phyloP scores from a whole-genome alignment of 2,888 invertebrate species.

The Baronia brevicornis region DNA sequence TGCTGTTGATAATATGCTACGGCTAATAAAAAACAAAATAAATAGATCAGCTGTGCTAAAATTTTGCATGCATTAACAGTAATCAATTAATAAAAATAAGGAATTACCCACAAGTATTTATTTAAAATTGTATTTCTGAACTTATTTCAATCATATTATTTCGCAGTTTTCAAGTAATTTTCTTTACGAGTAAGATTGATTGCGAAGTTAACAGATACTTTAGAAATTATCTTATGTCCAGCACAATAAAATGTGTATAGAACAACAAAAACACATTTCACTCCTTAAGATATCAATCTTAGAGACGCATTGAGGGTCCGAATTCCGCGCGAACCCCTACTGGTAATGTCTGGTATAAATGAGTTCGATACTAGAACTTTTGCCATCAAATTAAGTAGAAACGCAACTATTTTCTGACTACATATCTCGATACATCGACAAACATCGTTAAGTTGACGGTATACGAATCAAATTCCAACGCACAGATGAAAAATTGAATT shows the following conservation, averaged over 20 bases:
- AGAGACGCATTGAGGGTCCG: conserved; percentile 32
- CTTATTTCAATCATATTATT: too few relatives aligned
- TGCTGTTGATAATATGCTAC: too few relatives aligned
- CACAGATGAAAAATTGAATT: conserved; percentile 5
- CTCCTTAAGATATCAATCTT: conserved; percentile 40
- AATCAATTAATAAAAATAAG: too few relatives aligned
- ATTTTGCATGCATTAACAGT: too few relatives aligned
- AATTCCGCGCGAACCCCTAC: conserved; percentile 43
- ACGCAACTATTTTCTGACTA: conserved; percentile 27
- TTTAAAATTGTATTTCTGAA: too few relatives aligned
- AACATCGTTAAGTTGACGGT: conserved; percentile 7
- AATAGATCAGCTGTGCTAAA: too few relatives aligned
- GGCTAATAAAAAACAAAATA: too few relatives aligned
- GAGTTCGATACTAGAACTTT: conserved; percentile 62
- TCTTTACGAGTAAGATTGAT: too few relatives aligned
- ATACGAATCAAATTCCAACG: conserved; percentile 28
- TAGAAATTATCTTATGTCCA: conserved; percentile 20
- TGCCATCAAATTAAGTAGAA: conserved; percentile 68
- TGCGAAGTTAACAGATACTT: conserved; percentile 28
- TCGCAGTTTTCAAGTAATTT: too few relatives aligned
- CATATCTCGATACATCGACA: conserved; percentile 10
- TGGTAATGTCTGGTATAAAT: conserved; percentile 56
- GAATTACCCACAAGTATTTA: too few relatives aligned
- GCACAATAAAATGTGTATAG: conserved; percentile 32
- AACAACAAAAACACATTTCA: conserved; percentile 32